Conservation (phyloP, 2,797 vertebrate species). For the Meriones psammophilus region DNA sequence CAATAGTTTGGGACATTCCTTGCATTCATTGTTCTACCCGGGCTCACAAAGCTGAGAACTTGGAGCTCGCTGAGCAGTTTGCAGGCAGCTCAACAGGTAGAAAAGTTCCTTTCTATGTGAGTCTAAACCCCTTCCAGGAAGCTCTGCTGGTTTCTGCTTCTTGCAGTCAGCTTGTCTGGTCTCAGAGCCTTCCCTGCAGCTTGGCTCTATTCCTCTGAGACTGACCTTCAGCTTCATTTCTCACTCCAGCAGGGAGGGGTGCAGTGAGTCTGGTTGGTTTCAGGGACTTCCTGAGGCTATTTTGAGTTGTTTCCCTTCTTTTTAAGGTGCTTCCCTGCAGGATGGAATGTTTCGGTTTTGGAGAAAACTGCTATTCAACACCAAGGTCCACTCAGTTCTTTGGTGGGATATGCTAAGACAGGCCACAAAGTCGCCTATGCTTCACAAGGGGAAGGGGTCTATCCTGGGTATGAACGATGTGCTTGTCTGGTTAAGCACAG, state of each 20-base stretch:
- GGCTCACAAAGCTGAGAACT: neutral
- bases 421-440: neutral
- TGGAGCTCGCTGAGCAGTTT: neutral
- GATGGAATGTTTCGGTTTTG: neutral
- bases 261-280: neutral
- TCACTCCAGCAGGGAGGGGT: neutral
- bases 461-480: too few species aligned
- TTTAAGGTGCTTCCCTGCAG: neutral
- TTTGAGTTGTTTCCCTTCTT: neutral
- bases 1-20: neutral
- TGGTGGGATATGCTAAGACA: neutral
- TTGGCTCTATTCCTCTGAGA: neutral
- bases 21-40: rapidly evolving
- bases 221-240: neutral
- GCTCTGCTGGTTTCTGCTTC: neutral
- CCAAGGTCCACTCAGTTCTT: neutral
- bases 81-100: too few species aligned
- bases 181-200: neutral
- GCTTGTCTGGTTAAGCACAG: neutral
- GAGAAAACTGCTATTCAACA: neutral
- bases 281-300: neutral
- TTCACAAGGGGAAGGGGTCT: neutral
- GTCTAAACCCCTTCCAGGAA: neutral
- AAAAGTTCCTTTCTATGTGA: neutral
- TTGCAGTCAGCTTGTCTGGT: neutral